A percentile compares a stretch with the other conserved stretches of the same genome.
phyloP scores from a whole-genome alignment of 2,888 invertebrate genomes.

The Eumacrocentrus americanus region DNA sequence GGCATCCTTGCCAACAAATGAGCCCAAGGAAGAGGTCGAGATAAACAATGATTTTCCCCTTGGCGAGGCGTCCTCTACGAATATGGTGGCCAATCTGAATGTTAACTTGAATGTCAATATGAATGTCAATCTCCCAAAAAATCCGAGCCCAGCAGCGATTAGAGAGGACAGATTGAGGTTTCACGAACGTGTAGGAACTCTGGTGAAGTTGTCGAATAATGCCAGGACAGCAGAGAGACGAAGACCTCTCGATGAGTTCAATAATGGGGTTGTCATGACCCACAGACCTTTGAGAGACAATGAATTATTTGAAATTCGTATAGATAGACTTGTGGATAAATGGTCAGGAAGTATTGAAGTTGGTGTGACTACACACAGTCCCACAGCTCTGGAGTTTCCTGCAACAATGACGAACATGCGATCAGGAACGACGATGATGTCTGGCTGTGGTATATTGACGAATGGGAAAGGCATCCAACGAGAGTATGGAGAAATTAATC shows the following conservation, averaged over 20 bases:
- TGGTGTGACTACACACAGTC: slow-evolving; percentile 93
- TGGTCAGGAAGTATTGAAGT: slow-evolving; percentile 96
- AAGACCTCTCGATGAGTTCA: slow-evolving; percentile 90
- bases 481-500: slow-evolving; percentile 91
- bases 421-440: slow-evolving; percentile 90
- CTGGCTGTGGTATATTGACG: slow-evolving; percentile 93
- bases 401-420: slow-evolving; percentile 98
- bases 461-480: slow-evolving; percentile 93
- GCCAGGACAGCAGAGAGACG: slow-evolving; percentile 86
- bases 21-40: slow-evolving; percentile 48
- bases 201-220: slow-evolving; percentile 84
- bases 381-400: slow-evolving; percentile 86
- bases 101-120: slow-evolving; percentile 59
- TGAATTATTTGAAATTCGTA: slow-evolving; percentile 92
- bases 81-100: slow-evolving; percentile 59
- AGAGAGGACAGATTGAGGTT: slow-evolving; percentile 75
- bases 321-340: slow-evolving; percentile 90
- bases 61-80: slow-evolving; percentile 54
- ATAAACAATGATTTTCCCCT: slow-evolving; percentile 53
- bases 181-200: slow-evolving; percentile 85
- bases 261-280: slow-evolving; percentile 96
- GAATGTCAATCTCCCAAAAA: slow-evolving; percentile 57
- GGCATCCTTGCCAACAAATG: slow-evolving; percentile 38
- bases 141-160: slow-evolving; percentile 52
- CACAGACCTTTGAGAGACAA: slow-evolving; percentile 85